A percentile compares a stretch with the other conserved stretches of the same genome.
Conservation (phyloP, 1,140 invertebrate genomes). For the Fragariocoptes setiger region DNA sequence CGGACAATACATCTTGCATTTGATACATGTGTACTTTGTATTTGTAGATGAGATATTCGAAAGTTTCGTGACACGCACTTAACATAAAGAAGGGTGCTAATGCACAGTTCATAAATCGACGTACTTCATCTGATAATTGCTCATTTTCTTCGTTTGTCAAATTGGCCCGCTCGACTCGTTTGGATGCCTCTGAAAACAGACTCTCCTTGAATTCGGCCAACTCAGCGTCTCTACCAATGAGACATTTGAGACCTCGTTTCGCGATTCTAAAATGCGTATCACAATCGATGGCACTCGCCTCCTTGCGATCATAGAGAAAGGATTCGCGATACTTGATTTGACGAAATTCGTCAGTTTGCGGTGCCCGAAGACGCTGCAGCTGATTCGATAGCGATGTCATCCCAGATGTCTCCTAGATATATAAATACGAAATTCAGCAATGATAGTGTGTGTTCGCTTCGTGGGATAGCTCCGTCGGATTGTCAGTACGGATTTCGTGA, state of each 20-base stretch:
- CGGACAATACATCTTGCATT: constrained; percentile 35
- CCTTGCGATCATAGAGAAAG: constrained; percentile 51
- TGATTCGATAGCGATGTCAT: constrained; percentile 45
- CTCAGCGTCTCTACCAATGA: constrained; percentile 30
- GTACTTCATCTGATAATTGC: constrained; percentile 36
- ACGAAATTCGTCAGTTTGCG: constrained; percentile 35
- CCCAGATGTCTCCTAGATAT: too few species aligned
- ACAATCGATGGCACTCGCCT: constrained; percentile 47
- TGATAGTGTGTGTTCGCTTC: too few species aligned
- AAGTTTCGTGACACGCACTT: constrained; percentile 44
- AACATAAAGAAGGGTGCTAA: constrained; percentile 58
- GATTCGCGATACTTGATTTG: constrained; percentile 34
- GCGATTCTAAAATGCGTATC: constrained; percentile 54
- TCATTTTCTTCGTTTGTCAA: constrained; percentile 37
- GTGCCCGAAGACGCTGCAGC: constrained; percentile 37
- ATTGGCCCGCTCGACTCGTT: constrained; percentile 42
- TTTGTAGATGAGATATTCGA: constrained; percentile 65
- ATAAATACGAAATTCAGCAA: too few species aligned
- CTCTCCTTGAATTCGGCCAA: constrained; percentile 38
- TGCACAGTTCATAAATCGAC: constrained; percentile 34
- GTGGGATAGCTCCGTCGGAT: too few species aligned
- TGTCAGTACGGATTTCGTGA: too few species aligned
- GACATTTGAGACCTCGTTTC: constrained; percentile 39
- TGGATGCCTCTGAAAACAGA: constrained; percentile 37
- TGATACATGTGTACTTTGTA: constrained; percentile 56